phyloP scores from a whole-genome alignment of 2,113 vertebrate genomes.

The Spizaetus ornatus region DNA sequence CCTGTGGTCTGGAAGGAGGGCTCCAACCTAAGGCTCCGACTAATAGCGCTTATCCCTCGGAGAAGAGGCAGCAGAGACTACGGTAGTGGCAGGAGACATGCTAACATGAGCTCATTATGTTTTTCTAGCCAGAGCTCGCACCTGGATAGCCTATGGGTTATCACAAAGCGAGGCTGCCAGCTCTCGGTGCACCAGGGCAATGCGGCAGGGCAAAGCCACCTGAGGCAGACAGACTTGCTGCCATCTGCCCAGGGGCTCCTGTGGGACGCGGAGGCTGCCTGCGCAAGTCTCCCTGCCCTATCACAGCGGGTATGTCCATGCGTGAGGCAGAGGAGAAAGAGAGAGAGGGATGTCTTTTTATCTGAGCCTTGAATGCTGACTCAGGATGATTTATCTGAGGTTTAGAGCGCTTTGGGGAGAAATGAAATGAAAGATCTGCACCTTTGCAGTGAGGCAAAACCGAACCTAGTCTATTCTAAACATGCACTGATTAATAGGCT shows the following conservation, averaged over 20 bases:
- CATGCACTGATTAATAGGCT: neutral
- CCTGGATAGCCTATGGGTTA: neutral
- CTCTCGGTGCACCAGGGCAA: neutral
- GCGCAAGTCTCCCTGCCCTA: neutral
- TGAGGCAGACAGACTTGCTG: fast-evolving
- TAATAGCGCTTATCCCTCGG: fast-evolving
- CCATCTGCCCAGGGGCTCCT: neutral
- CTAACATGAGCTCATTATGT: neutral
- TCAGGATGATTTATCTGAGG: neutral
- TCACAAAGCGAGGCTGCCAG: neutral
- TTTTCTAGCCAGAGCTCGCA: neutral
- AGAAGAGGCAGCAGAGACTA: neutral
- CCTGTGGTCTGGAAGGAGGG: neutral
- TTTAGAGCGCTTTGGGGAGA: neutral
- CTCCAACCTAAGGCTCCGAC: neutral
- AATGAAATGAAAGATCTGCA: neutral
- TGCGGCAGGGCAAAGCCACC: neutral
- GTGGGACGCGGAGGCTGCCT: fast-evolving
- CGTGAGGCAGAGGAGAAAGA: neutral
- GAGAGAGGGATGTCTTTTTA: neutral
- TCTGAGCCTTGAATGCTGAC: neutral
- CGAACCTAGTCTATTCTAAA: neutral
- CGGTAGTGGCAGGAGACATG: neutral
- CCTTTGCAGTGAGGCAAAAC: neutral
- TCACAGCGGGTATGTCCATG: fast-evolving